Evolutionary conservation across 2,888 invertebrate genomes (phyloP).

Genomic region (Eilema caniola): DNA sequence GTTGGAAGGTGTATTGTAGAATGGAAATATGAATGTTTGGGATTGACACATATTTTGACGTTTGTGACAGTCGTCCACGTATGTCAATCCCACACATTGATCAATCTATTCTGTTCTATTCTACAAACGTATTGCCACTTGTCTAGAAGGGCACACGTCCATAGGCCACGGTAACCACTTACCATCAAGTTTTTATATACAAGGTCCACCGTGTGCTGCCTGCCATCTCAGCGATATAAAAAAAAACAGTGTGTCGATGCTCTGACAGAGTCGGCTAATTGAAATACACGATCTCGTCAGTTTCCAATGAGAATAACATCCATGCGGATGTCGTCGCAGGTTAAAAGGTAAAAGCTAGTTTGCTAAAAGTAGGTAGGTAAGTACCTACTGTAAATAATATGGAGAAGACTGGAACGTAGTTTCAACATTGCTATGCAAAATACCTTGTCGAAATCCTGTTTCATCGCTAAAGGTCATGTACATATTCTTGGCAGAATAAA

Average conservation of each 20-base stretch:
- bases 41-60: no score
- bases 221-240: no score
- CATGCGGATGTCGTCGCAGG: no score
- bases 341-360: neutral
- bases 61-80: neutral
- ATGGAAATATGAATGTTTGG: no score
- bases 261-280: neutral
- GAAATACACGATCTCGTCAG: neutral
- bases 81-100: no score
- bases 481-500: neutral
- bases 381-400: neutral
- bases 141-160: no score
- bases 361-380: neutral
- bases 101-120: no score
- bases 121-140: no score
- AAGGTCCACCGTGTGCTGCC: no score
- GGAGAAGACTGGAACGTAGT: slow-evolving; percentile 3
- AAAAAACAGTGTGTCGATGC: neutral
- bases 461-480: slow-evolving; percentile 1
- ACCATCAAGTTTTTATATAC: no score
- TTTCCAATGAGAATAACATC: neutral
- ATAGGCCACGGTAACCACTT: no score
- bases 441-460: slow-evolving; percentile 4
- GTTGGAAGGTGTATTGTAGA: no score
- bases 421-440: neutral